Conservation (phyloP, 2,888 invertebrate species). For the Mythimna albipuncta region DNA sequence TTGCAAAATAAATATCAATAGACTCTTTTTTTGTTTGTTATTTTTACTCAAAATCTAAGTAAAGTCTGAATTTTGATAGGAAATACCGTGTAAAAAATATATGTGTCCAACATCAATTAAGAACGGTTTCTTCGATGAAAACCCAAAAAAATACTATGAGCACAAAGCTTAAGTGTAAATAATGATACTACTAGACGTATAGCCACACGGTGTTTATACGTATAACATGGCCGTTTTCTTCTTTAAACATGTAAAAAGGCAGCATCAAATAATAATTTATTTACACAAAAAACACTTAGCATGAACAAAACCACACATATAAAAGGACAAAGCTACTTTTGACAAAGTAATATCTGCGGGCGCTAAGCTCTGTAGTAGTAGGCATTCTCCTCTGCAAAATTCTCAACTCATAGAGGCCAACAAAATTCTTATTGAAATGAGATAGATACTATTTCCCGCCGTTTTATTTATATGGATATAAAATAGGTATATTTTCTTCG, state of each 20-base stretch:
- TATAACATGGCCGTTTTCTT: background rate
- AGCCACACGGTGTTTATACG: background rate
- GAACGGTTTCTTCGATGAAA: background rate
- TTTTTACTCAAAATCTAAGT: background rate
- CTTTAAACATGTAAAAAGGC: constrained; percentile 4
- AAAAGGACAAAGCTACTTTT: constrained; percentile 17
- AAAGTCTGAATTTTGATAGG: background rate
- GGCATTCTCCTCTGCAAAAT: constrained; percentile 19
- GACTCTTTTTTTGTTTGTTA: no score
- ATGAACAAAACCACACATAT: constrained; percentile 11
- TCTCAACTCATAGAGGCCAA: constrained; percentile 37
- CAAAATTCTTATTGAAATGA: constrained; percentile 57
- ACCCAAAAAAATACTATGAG: background rate
- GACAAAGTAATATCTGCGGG: background rate
- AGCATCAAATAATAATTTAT: constrained; percentile 35
- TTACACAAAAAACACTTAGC: constrained; percentile 25
- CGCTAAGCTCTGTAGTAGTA: constrained; percentile 12
- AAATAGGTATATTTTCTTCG: constrained; percentile 47
- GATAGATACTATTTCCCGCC: constrained; percentile 41
- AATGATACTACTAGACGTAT: constrained; percentile 5
- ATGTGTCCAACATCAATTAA: no score
- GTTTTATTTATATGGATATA: constrained; percentile 44
- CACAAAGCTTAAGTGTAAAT: background rate
- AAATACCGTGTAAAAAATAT: background rate
- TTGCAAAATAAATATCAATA: no score